phyloP scores from a whole-genome alignment of 2,113 vertebrate genomes.

The Oostethus manadensis region DNA sequence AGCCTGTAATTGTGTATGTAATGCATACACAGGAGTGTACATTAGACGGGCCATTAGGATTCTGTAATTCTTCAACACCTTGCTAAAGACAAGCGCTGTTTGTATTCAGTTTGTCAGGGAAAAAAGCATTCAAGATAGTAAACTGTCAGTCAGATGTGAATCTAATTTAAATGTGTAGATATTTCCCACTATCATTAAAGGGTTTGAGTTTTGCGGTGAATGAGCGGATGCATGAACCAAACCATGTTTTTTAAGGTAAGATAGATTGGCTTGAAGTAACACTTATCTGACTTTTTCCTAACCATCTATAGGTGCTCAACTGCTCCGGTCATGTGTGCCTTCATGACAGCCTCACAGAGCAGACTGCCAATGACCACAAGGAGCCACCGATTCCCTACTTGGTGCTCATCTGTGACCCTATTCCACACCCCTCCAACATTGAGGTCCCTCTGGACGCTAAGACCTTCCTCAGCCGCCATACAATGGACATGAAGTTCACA shows the following conservation, averaged over 20 bases:
- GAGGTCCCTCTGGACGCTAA: constrained; percentile 96
- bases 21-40: neutral
- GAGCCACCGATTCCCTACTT: constrained; percentile 84
- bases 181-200: too few relatives aligned
- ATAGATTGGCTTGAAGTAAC: neutral
- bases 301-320: constrained; percentile 80
- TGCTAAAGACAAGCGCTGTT: neutral
- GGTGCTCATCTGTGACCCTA: constrained; percentile 94
- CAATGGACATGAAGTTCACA: constrained; percentile 98
- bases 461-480: constrained; percentile 97
- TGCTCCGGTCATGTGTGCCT: constrained; percentile 89
- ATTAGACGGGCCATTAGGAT: constrained; percentile 1
- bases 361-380: constrained; percentile 76
- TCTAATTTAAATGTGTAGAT: neutral
- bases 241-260: neutral
- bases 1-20: neutral
- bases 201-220: neutral
- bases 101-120: too few relatives aligned
- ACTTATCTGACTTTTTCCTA: neutral
- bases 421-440: constrained; percentile 95
- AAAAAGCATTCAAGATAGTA: too few relatives aligned
- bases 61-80: neutral
- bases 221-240: neutral
- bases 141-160: neutral
- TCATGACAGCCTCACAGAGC: constrained; percentile 71